Conservation (phyloP, 2,888 invertebrate genomes). For the Melanostoma scalare region DNA sequence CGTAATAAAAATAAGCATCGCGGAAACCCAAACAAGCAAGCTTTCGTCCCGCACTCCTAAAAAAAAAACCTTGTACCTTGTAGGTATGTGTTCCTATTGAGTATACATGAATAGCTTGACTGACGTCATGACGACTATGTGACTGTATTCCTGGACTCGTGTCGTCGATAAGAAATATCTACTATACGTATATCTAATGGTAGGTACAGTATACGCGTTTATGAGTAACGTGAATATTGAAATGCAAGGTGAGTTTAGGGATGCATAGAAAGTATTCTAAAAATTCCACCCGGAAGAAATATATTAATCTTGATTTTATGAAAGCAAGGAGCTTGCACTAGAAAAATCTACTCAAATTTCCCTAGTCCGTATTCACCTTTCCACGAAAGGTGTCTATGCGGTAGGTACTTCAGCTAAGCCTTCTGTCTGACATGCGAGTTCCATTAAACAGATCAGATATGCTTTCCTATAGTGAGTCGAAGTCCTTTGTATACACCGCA, state of each 20-base stretch:
- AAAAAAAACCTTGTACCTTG: too few relatives aligned
- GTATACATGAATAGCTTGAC: too few relatives aligned
- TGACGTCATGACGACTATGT: too few relatives aligned
- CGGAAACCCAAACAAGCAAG: too few relatives aligned
- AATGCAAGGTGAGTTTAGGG: neutral
- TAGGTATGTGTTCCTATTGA: too few relatives aligned
- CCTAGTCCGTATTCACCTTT: neutral
- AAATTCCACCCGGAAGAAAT: conserved; percentile 20
- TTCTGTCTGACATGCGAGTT: conserved; percentile 55
- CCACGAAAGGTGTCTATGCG: neutral
- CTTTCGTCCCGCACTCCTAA: too few relatives aligned
- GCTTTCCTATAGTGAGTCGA: conserved; percentile 1
- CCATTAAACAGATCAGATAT: conserved; percentile 66
- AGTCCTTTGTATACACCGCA: conserved; percentile 12
- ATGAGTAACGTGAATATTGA: neutral
- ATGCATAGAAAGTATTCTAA: conserved; percentile 13
- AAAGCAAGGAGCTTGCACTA: conserved; percentile 21
- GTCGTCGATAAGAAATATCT: too few relatives aligned
- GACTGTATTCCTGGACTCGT: too few relatives aligned
- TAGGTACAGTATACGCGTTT: too few relatives aligned
- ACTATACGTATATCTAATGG: too few relatives aligned
- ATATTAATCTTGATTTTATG: conserved; percentile 61
- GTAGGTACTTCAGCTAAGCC: conserved; percentile 19
- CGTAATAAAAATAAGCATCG: too few relatives aligned
- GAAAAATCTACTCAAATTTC: conserved; percentile 2